These are phyloP conservation scores for Gambusia affinis DNA, from an alignment of 2,113 vertebrate genomes.

Conservation along the genomic window DNA sequence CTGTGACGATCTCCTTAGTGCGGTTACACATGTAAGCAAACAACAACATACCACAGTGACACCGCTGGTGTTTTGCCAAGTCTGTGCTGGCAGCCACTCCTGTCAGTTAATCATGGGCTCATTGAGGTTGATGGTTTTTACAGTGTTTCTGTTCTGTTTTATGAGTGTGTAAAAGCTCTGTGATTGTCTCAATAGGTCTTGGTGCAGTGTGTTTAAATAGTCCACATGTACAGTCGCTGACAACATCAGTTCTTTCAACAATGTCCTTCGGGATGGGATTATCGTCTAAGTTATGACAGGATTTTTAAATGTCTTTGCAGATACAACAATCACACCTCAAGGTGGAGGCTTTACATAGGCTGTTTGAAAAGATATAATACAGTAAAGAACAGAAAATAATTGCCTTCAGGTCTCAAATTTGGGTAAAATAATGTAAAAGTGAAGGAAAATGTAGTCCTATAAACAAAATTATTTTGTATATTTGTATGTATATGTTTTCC, in stretches of 20 bases:
- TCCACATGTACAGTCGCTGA: not conserved
- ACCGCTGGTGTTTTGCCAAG: constrained; percentile 56
- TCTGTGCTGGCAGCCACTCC: constrained; percentile 35
- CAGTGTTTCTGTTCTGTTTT: constrained; percentile 1
- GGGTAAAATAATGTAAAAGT: not conserved
- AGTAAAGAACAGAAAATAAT: not conserved
- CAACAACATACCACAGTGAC: constrained; percentile 70
- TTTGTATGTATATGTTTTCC: too few relatives aligned
- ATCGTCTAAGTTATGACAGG: not conserved
- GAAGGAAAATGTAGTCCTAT: not conserved
- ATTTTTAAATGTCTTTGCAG: constrained; percentile 37
- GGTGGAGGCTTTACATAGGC: not conserved
- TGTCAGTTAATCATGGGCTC: constrained; percentile 25
- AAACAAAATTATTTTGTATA: not conserved
- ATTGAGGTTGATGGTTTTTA: constrained; percentile 37
- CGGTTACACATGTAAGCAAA: constrained; percentile 63
- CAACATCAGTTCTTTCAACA: not conserved
- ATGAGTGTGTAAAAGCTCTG: constrained; percentile 23
- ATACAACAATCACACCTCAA: constrained; percentile 5
- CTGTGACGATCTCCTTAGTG: constrained; percentile 56
- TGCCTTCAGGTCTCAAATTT: not conserved
- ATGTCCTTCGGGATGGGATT: not conserved
- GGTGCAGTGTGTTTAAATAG: constrained; percentile 4
- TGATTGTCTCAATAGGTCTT: not conserved
- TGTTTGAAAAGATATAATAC: not conserved